A percentile compares a stretch with the other conserved stretches of the same genome.
These are phyloP conservation scores for Hetaerina titia DNA, from an alignment of 2,888 invertebrate genomes.

Conservation along the genomic window DNA sequence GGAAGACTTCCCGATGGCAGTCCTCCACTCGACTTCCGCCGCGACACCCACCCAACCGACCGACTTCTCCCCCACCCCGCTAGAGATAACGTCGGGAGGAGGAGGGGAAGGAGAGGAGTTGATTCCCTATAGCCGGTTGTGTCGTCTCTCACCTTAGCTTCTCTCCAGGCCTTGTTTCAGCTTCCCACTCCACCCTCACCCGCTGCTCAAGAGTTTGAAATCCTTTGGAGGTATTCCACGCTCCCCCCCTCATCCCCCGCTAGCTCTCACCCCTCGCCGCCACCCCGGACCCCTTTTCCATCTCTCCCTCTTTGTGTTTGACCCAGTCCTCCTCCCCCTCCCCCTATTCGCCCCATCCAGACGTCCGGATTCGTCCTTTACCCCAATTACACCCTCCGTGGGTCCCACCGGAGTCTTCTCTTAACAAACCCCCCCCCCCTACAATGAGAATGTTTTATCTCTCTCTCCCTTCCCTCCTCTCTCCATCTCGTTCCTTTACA, in stretches of 20 bases:
- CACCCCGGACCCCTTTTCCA: neutral
- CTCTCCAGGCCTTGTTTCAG: neutral
- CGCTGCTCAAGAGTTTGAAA: neutral
- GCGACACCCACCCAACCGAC: neutral
- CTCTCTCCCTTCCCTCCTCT: neutral
- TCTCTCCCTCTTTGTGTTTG: slow-evolving; percentile 10
- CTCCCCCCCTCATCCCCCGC: neutral
- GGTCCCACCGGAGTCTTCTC: neutral
- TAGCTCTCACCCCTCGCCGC: no score
- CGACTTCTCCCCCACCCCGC: neutral
- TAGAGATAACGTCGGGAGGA: neutral
- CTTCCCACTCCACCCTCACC: neutral
- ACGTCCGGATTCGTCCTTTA: slow-evolving; percentile 2
- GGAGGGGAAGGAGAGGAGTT: neutral
- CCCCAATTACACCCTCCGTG: neutral
- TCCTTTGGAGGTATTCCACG: slow-evolving; percentile 58
- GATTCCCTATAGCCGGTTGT: slow-evolving; percentile 61
- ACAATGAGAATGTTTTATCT: neutral
- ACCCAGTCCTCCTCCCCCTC: slow-evolving; percentile 37
- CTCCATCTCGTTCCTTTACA: neutral
- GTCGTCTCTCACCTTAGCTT: slow-evolving; percentile 52
- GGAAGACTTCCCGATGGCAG: slow-evolving; percentile 61
- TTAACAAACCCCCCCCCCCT: neutral
- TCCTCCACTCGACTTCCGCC: slow-evolving; percentile 58
- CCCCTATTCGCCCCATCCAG: neutral